Evolutionary conservation across 2,797 vertebrate genomes (phyloP).

Genomic region (Echeneis naucrates): DNA sequence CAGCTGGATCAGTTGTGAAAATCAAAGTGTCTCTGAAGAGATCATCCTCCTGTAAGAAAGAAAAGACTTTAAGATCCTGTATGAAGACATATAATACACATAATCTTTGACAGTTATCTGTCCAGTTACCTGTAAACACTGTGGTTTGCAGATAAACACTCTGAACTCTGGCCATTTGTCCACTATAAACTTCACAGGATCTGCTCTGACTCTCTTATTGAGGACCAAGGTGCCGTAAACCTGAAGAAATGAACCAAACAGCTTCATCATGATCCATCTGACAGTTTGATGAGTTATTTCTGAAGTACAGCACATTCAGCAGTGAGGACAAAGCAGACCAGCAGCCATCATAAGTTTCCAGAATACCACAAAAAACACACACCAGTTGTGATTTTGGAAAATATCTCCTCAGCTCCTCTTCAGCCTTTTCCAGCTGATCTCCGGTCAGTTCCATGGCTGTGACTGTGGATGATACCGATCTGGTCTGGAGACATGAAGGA

Average conservation of each 20-base stretch:
- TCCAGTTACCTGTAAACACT: conserved; percentile 23
- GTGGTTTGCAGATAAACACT: conserved; percentile 60
- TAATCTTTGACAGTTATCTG: no score
- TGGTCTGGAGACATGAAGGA: no score
- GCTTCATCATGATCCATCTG: not conserved
- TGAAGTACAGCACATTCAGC: not conserved
- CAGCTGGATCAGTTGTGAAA: conserved; percentile 60
- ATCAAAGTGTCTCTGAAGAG: conserved; percentile 45
- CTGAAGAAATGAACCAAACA: conserved; percentile 33
- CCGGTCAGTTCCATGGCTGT: conserved; percentile 53
- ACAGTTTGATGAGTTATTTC: not conserved
- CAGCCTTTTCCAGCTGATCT: conserved; percentile 41
- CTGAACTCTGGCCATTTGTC: conserved; percentile 73
- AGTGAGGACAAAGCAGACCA: not conserved
- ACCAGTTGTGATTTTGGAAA: conserved; percentile 55
- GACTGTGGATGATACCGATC: no score
- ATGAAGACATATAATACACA: not conserved
- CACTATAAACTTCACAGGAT: conserved; percentile 54
- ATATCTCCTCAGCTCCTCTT: conserved; percentile 18
- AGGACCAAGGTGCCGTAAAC: conserved; percentile 61
- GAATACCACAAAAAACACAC: no score
- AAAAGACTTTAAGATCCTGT: not conserved
- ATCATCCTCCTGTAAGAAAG: conserved; percentile 49
- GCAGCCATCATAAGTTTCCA: no score
- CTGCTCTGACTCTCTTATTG: conserved; percentile 41